phyloP scores from a whole-genome alignment of 2,113 vertebrate species.

The Girardinichthys multiradiatus region DNA sequence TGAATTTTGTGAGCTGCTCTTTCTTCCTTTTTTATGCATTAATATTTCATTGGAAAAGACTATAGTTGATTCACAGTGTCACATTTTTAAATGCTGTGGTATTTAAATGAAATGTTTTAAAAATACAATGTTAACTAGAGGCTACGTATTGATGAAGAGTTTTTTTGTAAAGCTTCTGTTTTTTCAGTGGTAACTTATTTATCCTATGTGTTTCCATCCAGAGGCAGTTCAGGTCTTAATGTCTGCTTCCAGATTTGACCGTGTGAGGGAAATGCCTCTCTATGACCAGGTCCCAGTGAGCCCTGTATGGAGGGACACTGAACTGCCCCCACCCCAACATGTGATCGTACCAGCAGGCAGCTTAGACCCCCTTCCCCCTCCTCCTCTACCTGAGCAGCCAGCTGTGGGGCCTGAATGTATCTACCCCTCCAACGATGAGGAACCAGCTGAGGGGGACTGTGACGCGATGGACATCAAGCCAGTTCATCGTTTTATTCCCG shows the following conservation, averaged over 20 bases:
- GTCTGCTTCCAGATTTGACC: slow-evolving; percentile 68
- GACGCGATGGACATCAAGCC: slow-evolving; percentile 87
- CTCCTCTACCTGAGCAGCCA: slow-evolving; percentile 84
- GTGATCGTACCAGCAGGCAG: slow-evolving; percentile 70
- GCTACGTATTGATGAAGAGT: background rate
- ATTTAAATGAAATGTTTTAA: background rate
- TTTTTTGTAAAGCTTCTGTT: background rate
- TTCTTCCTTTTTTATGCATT: no score
- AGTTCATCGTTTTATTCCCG: slow-evolving; percentile 87
- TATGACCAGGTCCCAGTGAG: slow-evolving; percentile 82
- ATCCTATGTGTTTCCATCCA: slow-evolving; percentile 18
- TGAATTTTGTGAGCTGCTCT: no score
- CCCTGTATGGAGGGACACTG: slow-evolving; percentile 46
- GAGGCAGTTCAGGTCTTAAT: slow-evolving; percentile 45
- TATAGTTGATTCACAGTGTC: background rate
- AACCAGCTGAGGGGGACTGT: slow-evolving; percentile 48
- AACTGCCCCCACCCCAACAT: slow-evolving; percentile 26
- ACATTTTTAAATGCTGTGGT: background rate
- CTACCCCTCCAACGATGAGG: slow-evolving; percentile 66
- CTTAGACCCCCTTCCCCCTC: slow-evolving; percentile 83
- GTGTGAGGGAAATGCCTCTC: slow-evolving; percentile 62
- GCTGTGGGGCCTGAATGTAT: slow-evolving; percentile 81
- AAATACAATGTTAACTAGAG: background rate
- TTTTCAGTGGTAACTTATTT: background rate
- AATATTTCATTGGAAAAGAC: background rate